Evolutionary conservation across 2,113 vertebrate genomes (phyloP).

Genomic region (Philantomba maxwellii): DNA sequence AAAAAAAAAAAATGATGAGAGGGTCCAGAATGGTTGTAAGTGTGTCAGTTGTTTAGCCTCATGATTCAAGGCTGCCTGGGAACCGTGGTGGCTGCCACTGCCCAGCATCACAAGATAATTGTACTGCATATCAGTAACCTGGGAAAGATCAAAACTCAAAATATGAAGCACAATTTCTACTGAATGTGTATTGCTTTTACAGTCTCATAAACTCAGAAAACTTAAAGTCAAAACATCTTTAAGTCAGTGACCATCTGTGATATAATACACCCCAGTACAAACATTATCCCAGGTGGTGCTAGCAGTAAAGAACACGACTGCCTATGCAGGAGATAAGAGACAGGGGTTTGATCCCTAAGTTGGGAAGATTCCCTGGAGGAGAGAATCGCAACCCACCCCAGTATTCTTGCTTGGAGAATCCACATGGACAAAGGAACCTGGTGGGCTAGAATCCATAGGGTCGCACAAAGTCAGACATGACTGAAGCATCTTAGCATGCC

Average conservation of each 20-base stretch:
- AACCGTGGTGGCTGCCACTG: background rate
- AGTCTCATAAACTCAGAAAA: background rate
- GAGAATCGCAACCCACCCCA: background rate
- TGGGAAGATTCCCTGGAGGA: background rate
- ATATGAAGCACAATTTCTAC: background rate
- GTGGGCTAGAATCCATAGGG: background rate
- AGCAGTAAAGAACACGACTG: fast-evolving
- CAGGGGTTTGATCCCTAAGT: background rate
- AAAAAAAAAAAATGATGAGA: background rate
- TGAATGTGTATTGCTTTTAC: background rate
- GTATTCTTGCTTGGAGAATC: background rate
- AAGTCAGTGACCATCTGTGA: background rate
- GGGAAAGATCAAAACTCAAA: background rate
- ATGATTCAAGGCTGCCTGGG: background rate
- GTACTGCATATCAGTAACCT: background rate
- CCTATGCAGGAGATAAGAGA: background rate
- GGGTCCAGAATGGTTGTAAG: background rate
- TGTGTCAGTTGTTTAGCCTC: background rate
- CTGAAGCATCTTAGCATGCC: background rate
- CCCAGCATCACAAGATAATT: background rate
- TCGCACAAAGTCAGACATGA: background rate
- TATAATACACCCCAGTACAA: background rate
- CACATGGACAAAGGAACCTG: background rate
- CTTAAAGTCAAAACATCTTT: background rate
- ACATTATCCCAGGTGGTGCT: background rate